A percentile compares a stretch with the other conserved stretches of the same genome.
phyloP scores from a whole-genome alignment of 2,888 invertebrate genomes.

The Thelaira solivaga region DNA sequence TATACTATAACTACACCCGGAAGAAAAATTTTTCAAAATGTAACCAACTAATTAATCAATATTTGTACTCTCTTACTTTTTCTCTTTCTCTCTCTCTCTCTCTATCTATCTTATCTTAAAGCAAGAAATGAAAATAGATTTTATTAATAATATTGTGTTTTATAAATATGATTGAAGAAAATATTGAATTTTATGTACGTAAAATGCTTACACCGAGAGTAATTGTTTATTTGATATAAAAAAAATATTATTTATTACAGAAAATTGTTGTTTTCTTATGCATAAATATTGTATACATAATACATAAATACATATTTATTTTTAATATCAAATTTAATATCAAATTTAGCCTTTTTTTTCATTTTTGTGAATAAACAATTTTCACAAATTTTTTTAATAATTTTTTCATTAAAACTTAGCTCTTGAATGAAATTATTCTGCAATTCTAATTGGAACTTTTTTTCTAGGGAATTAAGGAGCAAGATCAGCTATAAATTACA shows the following conservation, averaged over 20 bases:
- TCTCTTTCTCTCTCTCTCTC: background rate
- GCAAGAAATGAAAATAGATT: background rate
- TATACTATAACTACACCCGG: background rate
- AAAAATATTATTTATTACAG: conserved; percentile 1
- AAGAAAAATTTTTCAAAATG: background rate
- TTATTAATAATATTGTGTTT: conserved; percentile 40
- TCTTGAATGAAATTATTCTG: no score
- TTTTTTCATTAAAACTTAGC: no score
- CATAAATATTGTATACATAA: no score
- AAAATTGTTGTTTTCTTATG: conserved; percentile 29
- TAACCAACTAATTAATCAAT: background rate
- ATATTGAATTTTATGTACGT: background rate
- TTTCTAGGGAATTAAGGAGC: no score
- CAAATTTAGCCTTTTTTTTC: no score
- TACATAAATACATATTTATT: no score
- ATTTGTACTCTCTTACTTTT: background rate
- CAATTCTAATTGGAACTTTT: no score
- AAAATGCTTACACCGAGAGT: background rate
- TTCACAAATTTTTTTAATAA: no score
- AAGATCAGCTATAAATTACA: no score
- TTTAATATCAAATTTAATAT: no score
- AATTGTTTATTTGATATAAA: background rate
- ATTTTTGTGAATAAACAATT: no score
- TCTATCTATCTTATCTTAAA: background rate
- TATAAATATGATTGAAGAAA: conserved; percentile 21